Conservation (phyloP, 2,888 invertebrate genomes). For the Ormyrus labotus region DNA sequence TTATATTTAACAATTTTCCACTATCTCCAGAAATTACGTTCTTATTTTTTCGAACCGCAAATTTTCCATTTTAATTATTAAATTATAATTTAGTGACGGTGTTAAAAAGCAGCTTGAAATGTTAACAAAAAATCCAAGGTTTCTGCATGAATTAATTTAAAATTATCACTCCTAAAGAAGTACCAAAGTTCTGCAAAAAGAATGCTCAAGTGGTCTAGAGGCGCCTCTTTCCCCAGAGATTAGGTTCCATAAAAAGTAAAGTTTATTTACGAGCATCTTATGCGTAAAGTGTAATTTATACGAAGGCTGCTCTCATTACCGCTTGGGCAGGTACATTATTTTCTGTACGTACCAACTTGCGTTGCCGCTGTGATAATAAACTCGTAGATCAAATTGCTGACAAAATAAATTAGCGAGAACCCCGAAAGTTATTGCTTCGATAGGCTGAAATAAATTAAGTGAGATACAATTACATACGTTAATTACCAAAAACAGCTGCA, state of each 20-base stretch:
- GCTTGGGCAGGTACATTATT: constrained; percentile 7
- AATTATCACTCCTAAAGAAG: constrained; percentile 7
- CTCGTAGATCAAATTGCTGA: neutral
- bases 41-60: no score
- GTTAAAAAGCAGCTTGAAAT: neutral
- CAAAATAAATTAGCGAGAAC: no score
- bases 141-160: constrained; percentile 19
- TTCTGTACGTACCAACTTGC: neutral
- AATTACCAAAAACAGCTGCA: no score
- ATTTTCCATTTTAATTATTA: no score
- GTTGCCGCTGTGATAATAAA: neutral
- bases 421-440: no score
- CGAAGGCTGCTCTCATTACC: neutral
- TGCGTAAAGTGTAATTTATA: constrained; percentile 39
- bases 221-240: neutral
- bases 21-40: no score
- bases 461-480: no score
- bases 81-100: no score
- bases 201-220: constrained; percentile 3
- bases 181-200: constrained; percentile 6
- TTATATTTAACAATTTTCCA: no score
- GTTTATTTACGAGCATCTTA: constrained; percentile 39
- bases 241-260: constrained; percentile 39
- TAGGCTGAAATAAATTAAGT: no score
- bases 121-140: constrained; percentile 1